Conservation (phyloP, 2,888 invertebrate genomes). For the Venusia cambrica region DNA sequence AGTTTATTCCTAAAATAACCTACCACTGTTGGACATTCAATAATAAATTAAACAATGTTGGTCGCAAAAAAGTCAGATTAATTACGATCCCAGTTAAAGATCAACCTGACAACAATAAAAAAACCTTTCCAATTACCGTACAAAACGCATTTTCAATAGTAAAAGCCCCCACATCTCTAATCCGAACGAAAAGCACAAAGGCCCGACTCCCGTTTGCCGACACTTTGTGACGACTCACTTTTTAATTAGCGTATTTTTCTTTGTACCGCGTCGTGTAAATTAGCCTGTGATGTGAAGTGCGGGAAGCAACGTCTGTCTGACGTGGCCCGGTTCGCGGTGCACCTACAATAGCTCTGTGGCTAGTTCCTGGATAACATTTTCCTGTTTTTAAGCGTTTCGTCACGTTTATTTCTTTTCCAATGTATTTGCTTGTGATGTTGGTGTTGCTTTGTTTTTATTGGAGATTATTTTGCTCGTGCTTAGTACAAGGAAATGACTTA, state of each 20-base stretch:
- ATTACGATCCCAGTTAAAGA: no score
- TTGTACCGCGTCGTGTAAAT: conserved; percentile 68
- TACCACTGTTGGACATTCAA: no score
- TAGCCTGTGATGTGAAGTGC: conserved; percentile 70
- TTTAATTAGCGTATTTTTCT: conserved; percentile 79
- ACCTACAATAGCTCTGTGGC: conserved; percentile 14
- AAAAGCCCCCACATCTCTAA: conserved; percentile 25
- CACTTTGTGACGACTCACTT: conserved; percentile 74
- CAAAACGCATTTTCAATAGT: conserved; percentile 16
- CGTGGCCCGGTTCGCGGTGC: conserved; percentile 14
- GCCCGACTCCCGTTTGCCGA: conserved; percentile 51
- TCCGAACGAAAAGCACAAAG: conserved; percentile 43
- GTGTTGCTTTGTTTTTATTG: no score
- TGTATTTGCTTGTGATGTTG: no score
- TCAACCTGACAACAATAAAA: no score
- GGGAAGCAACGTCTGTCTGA: conserved; percentile 23
- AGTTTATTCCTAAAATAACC: no score
- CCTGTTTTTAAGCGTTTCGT: no score
- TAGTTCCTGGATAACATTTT: conserved; percentile 12
- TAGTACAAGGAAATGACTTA: no score
- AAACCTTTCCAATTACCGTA: conserved; percentile 10
- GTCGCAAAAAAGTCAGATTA: no score
- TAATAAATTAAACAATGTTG: no score
- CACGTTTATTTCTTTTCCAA: no score
- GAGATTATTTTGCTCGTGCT: no score